Base-by-base conservation (phyloP, 1,140 invertebrate genomes). In the Brachionus koreanus region DNA sequence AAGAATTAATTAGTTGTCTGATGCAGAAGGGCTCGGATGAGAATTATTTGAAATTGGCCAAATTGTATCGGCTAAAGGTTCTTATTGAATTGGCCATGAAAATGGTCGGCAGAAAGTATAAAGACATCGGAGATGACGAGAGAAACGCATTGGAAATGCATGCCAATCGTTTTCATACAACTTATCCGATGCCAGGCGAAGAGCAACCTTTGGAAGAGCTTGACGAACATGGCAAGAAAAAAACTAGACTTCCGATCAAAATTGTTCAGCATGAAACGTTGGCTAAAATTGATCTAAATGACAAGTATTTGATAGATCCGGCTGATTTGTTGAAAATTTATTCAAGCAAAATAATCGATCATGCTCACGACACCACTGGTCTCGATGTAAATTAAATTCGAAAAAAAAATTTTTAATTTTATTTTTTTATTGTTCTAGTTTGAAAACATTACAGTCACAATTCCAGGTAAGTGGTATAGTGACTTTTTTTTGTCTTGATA, bases 21-120 rank as follows among this genome's bases (percentile, higher is more conserved):
- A 65, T 61, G 37, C 9, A 57, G 19, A 57, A 79, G 37, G 76
- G 57, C 49, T 13, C 16, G 0, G 76, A 79, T 5, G 33, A 61
- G 4, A 79, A 79, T 61, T 79, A 79, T 63, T 35, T 79, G 13
- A 79, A 79, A 33, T 3, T 79, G 5, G 76, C 76, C 29, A 79
- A 79, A 37, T 43, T 79, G 25, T 23, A 35, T 33, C 19, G 76
- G 16, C 37, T 79, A 42, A 79, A 79, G 42, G 76, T 79, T 13
- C 29, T 79, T n/a, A 57, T 79, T 61, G 76, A 79, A 79, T 43
- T 79, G 29, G 46, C 76, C 19, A 79, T 79, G 76, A 57, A 61
- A 25, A 39, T 79, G 46, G 76, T 79, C 12, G 76, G 76, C n/a
- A 7, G 76, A 79, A 79, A 79, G 5, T 79, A 79, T 19, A 79